Conservation (phyloP, 2,113 vertebrate genomes). For the Axis porcinus region DNA sequence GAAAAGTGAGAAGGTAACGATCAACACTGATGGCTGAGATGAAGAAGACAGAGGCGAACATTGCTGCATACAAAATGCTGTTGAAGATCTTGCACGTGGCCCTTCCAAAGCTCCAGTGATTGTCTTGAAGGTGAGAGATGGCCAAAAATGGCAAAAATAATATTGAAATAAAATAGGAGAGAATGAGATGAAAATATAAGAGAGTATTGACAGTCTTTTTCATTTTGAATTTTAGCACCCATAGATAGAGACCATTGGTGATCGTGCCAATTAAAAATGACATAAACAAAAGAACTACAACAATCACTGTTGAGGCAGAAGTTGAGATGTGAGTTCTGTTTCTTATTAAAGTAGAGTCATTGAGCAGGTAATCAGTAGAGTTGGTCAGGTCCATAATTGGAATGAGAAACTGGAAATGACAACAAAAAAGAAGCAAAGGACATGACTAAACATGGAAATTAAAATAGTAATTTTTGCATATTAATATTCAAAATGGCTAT, state of each 20-base stretch:
- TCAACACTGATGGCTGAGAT: slow-evolving; percentile 71
- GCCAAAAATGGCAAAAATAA: slow-evolving; percentile 60
- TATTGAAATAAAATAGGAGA: slow-evolving; percentile 67
- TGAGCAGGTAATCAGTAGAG: background rate
- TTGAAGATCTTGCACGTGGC: slow-evolving; percentile 67
- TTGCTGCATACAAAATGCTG: slow-evolving; percentile 21
- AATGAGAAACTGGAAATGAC: slow-evolving; percentile 4
- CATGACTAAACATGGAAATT: slow-evolving; percentile 6
- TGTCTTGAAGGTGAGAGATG: slow-evolving; percentile 19
- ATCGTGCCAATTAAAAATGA: slow-evolving; percentile 10
- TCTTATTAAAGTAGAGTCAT: slow-evolving; percentile 19
- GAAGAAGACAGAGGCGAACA: slow-evolving; percentile 65
- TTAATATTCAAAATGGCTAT: background rate
- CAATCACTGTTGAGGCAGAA: background rate
- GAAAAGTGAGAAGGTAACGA: slow-evolving; percentile 65
- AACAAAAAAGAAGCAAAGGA: background rate
- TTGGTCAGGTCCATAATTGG: slow-evolving; percentile 45
- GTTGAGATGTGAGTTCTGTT: background rate
- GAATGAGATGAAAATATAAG: slow-evolving; percentile 73
- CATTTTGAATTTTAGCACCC: slow-evolving; percentile 74
- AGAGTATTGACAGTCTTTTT: slow-evolving; percentile 65
- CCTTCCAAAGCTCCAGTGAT: slow-evolving; percentile 66
- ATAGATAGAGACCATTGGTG: slow-evolving; percentile 65
- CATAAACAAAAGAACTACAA: background rate
- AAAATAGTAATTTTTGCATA: background rate